Conservation (phyloP, 2,797 vertebrate species). For the Coregonus ussuriensis region DNA sequence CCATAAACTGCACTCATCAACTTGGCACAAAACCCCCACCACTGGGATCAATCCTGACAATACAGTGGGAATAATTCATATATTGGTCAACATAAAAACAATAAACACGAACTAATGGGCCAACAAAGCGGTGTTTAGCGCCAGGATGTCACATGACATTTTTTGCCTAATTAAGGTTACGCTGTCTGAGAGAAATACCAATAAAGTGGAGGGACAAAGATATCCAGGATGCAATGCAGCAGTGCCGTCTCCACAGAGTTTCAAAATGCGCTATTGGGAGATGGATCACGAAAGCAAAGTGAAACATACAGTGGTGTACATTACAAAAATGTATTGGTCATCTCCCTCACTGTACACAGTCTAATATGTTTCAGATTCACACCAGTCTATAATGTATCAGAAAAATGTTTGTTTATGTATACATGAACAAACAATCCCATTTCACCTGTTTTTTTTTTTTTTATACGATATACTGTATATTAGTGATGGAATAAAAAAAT, state of each 20-base stretch:
- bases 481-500: too few relatives aligned
- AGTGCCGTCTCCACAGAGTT: not conserved
- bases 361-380: not conserved
- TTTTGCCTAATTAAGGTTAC: constrained; percentile 70
- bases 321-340: not conserved
- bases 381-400: not conserved
- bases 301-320: too few relatives aligned
- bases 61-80: constrained; percentile 73
- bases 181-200: constrained; percentile 50
- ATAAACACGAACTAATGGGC: constrained; percentile 57
- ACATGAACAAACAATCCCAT: too few relatives aligned
- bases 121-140: constrained; percentile 51
- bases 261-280: not conserved
- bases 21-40: constrained; percentile 65
- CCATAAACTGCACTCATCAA: constrained; percentile 73
- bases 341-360: constrained; percentile 17
- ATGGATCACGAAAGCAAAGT: not conserved
- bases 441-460: too few relatives aligned
- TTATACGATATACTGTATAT: too few relatives aligned
- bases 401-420: not conserved
- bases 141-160: constrained; percentile 65
- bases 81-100: constrained; percentile 75
- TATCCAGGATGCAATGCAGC: not conserved
- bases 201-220: constrained; percentile 26
- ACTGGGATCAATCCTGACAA: constrained; percentile 66